Percentiles rank a stretch among this genome's conserved stretches.
phyloP scores from a whole-genome alignment of 2,797 vertebrate genomes.

The Cryptoblepharus egeriae region DNA sequence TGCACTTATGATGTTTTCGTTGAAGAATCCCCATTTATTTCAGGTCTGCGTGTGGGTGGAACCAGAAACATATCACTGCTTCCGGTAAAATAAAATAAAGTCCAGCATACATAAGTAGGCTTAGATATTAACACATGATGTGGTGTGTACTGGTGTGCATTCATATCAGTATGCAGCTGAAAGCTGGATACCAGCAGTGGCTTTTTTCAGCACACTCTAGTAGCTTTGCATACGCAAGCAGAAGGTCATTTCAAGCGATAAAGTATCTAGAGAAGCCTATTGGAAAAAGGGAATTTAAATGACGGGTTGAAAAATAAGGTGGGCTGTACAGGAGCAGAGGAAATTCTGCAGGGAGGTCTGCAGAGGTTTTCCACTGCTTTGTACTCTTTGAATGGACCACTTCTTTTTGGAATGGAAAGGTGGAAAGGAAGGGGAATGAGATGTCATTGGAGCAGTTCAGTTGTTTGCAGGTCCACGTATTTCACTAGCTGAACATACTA shows the following conservation, averaged over 20 bases:
- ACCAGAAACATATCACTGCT: no score
- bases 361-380: conserved; percentile 11
- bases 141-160: neutral
- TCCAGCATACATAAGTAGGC: neutral
- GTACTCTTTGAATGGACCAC: neutral
- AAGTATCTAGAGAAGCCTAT: conserved; percentile 8
- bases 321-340: neutral
- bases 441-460: neutral
- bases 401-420: conserved; percentile 16
- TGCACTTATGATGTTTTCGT: neutral
- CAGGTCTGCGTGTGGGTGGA: no score
- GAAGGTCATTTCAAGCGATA: conserved; percentile 17
- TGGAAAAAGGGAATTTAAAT: conserved; percentile 5
- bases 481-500: conserved; percentile 22
- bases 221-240: conserved; percentile 15
- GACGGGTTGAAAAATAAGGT: conserved; percentile 15
- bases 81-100: neutral
- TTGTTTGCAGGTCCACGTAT: conserved; percentile 1
- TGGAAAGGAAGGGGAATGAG: neutral
- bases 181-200: neutral
- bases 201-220: neutral
- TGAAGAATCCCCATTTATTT: neutral
- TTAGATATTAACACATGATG: neutral
- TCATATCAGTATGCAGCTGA: conserved; percentile 1
- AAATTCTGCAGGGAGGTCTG: conserved; percentile 27